A percentile compares a stretch with the other conserved stretches of the same genome.
These are phyloP conservation scores for Babyrousa celebensis DNA, from an alignment of 2,797 vertebrate species.

Conservation along the genomic window DNA sequence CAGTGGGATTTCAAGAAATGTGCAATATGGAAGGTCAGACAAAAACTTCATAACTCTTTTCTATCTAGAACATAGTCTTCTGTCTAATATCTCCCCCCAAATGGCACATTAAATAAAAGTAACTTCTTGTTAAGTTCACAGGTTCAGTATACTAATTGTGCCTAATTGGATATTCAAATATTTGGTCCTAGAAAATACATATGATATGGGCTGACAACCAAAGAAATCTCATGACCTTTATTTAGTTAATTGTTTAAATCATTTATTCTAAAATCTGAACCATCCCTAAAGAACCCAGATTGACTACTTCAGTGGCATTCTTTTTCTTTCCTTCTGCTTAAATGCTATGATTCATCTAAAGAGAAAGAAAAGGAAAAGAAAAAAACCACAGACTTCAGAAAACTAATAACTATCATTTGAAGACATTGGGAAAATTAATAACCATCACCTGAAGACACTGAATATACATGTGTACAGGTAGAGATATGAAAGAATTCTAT, in stretches of 20 bases:
- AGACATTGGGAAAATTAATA: conserved; percentile 4
- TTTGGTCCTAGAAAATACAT: conserved; percentile 40
- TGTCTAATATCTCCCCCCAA: background rate
- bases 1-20: background rate
- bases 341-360: background rate
- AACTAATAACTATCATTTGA: conserved; percentile 7
- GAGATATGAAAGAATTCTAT: background rate
- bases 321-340: conserved; percentile 8
- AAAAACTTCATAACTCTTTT: conserved; percentile 25
- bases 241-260: background rate
- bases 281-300: background rate
- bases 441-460: background rate
- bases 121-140: background rate
- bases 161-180: conserved; percentile 21
- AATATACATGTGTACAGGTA: background rate
- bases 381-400: background rate
- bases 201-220: background rate
- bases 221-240: background rate
- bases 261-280: conserved; percentile 49
- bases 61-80: background rate
- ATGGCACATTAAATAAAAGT: conserved; percentile 43
- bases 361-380: background rate
- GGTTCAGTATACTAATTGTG: background rate
- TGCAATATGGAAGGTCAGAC: conserved; percentile 5
- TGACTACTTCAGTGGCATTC: conserved; percentile 12